Base-by-base conservation (phyloP, 1,140 invertebrate genomes). In the Heliothis subflexa region DNA sequence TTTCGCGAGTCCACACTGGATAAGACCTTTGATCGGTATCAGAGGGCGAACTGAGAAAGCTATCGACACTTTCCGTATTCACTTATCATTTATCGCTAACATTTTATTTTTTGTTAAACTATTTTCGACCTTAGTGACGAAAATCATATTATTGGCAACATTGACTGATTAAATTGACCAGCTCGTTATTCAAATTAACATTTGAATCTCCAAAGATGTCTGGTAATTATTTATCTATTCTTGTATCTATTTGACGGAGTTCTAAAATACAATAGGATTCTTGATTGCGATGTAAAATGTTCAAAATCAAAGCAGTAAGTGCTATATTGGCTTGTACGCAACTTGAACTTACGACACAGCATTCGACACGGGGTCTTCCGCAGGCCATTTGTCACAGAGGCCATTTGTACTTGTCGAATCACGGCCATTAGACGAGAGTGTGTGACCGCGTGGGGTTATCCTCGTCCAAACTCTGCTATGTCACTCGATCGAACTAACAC, bases 381-480 rank as follows among this genome's bases (percentile, higher is more conserved):
- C 85, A 88, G 83, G 86, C 91, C 90, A 94, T 94, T 94, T 94
- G 93, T 94, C 93, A 94, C 89, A 78, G 83, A 80, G 75, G 87
- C 93, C 92, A 94, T 94, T 94, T 94, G 93, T 94, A 93, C 93
- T 93, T 93, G 93, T 93, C 93, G 93, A 94, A 93, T 94, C 93
- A 93, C 93, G 87, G 89, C 91, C 92, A 94, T 94, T 94, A 94
- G 91, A 93, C 83, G 87, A 83, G 91, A 90, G 91, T 93, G 90
- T 91, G 92, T 91, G 90, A 93, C 93, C 91, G 89, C 91, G 85
- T 86, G 90, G 89, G 90, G 88, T 89, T 86, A 86, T 81, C 79
- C 84, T 81, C 55, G 89, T 90, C 64, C 87, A 66, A 79, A 91
- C 82, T 86, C 66, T 55, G 86, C 81, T 74, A 85, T 83, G 59